Conservation (phyloP, 2,888 invertebrate genomes). For the Meghimatium bilineatum region DNA sequence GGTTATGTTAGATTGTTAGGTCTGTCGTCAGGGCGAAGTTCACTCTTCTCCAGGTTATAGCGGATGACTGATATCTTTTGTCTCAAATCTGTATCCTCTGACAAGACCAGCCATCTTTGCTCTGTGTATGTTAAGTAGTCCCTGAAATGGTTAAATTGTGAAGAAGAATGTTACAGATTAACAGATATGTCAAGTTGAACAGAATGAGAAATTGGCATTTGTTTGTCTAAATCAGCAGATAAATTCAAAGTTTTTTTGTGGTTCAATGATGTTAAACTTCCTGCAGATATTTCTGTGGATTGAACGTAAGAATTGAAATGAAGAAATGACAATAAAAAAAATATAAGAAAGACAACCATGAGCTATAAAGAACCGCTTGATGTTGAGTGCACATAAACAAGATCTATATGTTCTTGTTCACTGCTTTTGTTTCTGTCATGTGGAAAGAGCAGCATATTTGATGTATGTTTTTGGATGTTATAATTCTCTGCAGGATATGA, state of each 20-base stretch:
- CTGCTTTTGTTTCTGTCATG: not conserved
- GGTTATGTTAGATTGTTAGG: too few species aligned
- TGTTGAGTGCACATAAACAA: not conserved
- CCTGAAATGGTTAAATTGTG: too few species aligned
- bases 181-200: not conserved
- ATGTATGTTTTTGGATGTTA: slow-evolving; percentile 29
- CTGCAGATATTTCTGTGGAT: not conserved
- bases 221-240: not conserved
- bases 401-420: not conserved
- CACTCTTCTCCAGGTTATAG: too few species aligned
- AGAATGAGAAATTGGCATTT: not conserved
- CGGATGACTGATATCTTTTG: too few species aligned
- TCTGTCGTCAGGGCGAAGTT: too few species aligned
- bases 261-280: not conserved
- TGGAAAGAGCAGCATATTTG: slow-evolving; percentile 2
- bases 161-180: too few species aligned
- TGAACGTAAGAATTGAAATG: not conserved
- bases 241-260: not conserved
- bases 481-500: slow-evolving; percentile 67
- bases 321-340: not conserved
- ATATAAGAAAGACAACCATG: not conserved
- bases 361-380: not conserved
- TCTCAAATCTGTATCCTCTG: too few species aligned
- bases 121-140: too few species aligned
- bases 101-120: too few species aligned